Evolutionary conservation across 2,888 invertebrate genomes (phyloP).

Genomic region (Matsumyia berberina): DNA sequence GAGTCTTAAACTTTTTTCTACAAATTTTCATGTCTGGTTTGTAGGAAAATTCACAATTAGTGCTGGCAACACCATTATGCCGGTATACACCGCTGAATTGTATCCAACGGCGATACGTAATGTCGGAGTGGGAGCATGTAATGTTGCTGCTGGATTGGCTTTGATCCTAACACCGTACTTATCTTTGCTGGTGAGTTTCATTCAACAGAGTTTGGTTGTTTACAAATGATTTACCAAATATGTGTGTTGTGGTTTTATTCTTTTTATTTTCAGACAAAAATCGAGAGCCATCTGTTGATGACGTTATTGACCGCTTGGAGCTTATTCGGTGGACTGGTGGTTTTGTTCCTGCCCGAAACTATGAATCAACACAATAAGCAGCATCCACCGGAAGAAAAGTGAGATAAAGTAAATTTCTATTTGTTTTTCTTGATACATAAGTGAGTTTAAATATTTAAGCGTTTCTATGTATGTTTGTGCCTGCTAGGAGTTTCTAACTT

Average conservation of each 20-base stretch:
- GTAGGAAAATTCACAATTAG: constrained; percentile 90
- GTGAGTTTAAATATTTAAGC: too few species aligned
- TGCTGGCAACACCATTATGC: constrained; percentile 91
- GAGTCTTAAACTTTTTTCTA: constrained; percentile 15
- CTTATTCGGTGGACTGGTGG: constrained; percentile 89
- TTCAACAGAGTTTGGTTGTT: background rate
- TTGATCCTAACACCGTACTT: constrained; percentile 91
- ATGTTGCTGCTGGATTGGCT: constrained; percentile 90
- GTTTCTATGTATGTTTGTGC: too few species aligned
- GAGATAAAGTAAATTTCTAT: constrained; percentile 57
- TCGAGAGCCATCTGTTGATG: constrained; percentile 89
- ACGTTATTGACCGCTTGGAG: constrained; percentile 89
- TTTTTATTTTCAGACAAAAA: constrained; percentile 87
- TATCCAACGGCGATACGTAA: constrained; percentile 90
- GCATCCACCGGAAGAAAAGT: constrained; percentile 79
- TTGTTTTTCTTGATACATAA: too few species aligned
- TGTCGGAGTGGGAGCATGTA: constrained; percentile 90
- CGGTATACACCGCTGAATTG: constrained; percentile 90
- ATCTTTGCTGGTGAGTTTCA: constrained; percentile 89
- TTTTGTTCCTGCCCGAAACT: constrained; percentile 91
- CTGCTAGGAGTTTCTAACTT: too few species aligned
- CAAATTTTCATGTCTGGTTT: too few species aligned
- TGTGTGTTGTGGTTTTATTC: constrained; percentile 41
- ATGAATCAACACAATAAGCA: constrained; percentile 82
- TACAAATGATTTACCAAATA: background rate